These are phyloP conservation scores for Apogon talboti DNA, from an alignment of 2,797 vertebrate species.

Conservation along the genomic window DNA sequence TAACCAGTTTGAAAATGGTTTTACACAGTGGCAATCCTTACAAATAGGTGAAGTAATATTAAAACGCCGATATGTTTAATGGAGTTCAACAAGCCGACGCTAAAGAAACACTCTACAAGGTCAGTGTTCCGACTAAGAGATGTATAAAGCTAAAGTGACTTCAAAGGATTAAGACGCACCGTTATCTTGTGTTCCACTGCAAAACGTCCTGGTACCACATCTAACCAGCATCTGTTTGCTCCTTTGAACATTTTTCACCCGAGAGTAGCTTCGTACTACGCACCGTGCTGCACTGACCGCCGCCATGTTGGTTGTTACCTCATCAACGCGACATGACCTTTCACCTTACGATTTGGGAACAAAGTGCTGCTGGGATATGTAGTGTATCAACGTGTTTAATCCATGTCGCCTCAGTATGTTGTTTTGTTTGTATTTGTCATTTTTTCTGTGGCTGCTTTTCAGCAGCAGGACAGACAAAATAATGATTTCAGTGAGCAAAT, in stretches of 20 bases:
- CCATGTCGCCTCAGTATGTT: not conserved
- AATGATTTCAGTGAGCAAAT: too few species aligned
- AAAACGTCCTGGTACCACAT: constrained; percentile 50
- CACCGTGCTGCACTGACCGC: constrained; percentile 65
- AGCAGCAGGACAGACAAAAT: not conserved
- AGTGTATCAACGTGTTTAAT: constrained; percentile 26
- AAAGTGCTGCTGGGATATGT: constrained; percentile 64
- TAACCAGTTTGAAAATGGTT: fast-evolving
- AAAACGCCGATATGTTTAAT: not conserved
- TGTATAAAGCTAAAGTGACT: fast-evolving
- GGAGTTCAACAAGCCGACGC: not conserved
- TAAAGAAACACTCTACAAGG: constrained; percentile 66
- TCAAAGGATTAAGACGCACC: constrained; percentile 47
- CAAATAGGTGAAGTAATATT: fast-evolving
- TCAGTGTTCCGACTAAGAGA: constrained; percentile 54
- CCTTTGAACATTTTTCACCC: constrained; percentile 54
- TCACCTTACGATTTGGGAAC: not conserved
- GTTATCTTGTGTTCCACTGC: constrained; percentile 39
- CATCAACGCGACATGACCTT: constrained; percentile 40
- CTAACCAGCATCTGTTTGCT: constrained; percentile 24
- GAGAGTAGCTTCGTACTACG: constrained; percentile 57
- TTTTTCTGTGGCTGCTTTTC: not conserved
- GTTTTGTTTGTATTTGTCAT: constrained; percentile 6
- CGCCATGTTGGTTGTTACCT: constrained; percentile 77
- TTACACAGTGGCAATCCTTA: fast-evolving